Percentiles rank a stretch among this genome's conserved stretches.
These are phyloP conservation scores for Archips crataeganus DNA, from an alignment of 2,888 invertebrate genomes.

Conservation along the genomic window DNA sequence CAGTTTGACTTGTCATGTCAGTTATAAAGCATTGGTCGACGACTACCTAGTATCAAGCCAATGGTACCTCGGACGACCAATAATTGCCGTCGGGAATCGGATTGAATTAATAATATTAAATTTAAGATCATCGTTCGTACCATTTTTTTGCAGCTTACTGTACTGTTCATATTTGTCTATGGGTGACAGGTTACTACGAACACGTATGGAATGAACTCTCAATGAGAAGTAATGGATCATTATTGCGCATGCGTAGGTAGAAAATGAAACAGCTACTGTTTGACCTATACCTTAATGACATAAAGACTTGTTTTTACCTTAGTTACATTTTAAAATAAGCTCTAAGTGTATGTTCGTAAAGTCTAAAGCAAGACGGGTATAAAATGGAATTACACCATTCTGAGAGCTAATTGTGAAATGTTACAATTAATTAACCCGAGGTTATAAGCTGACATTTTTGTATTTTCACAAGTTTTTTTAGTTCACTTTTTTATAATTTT, in stretches of 20 bases:
- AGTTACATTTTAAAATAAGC: background rate
- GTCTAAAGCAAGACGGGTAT: background rate
- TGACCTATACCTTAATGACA: constrained; percentile 45
- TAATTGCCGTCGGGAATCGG: too few species aligned
- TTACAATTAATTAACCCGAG: constrained; percentile 74
- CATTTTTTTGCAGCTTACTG: too few species aligned
- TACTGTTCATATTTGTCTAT: background rate
- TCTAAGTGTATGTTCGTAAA: background rate
- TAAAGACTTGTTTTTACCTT: background rate
- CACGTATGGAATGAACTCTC: constrained; percentile 8
- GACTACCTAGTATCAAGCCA: too few species aligned
- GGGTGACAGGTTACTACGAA: background rate
- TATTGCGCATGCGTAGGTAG: constrained; percentile 9
- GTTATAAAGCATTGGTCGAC: too few species aligned
- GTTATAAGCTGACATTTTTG: constrained; percentile 72
- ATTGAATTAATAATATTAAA: background rate
- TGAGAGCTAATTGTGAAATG: constrained; percentile 51
- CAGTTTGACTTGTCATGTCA: too few species aligned
- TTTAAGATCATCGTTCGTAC: too few species aligned
- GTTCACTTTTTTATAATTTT: constrained; percentile 53
- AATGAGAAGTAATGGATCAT: constrained; percentile 17
- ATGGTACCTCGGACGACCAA: too few species aligned
- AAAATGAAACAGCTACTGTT: constrained; percentile 34
- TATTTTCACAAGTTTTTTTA: constrained; percentile 74
- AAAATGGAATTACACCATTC: background rate